These are phyloP conservation scores for Cervus canadensis DNA, from an alignment of 2,113 vertebrate genomes.

Conservation along the genomic window DNA sequence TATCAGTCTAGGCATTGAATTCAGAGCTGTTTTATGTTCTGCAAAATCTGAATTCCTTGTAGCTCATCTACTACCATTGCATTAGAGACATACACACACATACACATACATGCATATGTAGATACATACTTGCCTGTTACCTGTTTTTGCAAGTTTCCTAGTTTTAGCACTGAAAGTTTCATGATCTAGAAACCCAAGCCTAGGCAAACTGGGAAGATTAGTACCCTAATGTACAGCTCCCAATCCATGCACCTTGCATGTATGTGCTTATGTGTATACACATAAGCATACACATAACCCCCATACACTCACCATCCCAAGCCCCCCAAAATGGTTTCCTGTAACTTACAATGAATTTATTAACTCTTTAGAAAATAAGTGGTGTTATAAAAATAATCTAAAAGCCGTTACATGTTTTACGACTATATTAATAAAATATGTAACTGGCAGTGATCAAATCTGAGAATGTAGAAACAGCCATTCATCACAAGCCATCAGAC, in stretches of 20 bases:
- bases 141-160: not conserved
- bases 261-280: constrained; percentile 32
- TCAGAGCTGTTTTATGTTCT: constrained; percentile 61
- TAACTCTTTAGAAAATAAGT: constrained; percentile 13
- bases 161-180: not conserved
- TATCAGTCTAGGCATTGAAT: constrained; percentile 75
- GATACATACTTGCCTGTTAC: not conserved
- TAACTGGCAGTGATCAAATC: constrained; percentile 25
- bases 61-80: constrained; percentile 64
- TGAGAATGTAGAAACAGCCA: constrained; percentile 43
- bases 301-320: not conserved
- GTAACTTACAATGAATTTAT: constrained; percentile 52
- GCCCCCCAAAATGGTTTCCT: constrained; percentile 42
- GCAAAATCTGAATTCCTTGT: constrained; percentile 70
- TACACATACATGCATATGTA: not conserved
- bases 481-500: not conserved
- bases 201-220: not conserved
- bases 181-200: constrained; percentile 15
- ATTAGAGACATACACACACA: constrained; percentile 33
- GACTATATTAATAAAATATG: constrained; percentile 2
- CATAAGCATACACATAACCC: too few relatives aligned
- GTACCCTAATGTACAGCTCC: not conserved
- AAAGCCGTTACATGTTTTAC: not conserved
- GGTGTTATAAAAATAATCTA: not conserved
- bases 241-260: constrained; percentile 41